Conservation (phyloP, 1,140 invertebrate genomes). For the Aphelinus atriplicis region DNA sequence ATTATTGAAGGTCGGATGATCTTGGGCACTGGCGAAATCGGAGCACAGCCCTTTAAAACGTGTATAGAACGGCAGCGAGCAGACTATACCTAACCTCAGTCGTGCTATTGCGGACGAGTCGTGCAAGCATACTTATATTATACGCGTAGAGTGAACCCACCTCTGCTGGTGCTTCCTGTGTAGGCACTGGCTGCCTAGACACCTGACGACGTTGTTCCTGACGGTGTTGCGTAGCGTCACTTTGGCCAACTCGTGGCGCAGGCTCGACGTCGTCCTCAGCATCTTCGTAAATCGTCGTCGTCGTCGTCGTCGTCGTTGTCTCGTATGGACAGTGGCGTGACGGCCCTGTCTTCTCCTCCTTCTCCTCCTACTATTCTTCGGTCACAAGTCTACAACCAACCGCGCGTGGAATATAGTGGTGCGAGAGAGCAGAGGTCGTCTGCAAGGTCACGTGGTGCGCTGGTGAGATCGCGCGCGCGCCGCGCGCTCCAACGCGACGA, state of each 20-base stretch:
- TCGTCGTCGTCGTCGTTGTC: conserved; percentile 38
- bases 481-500: too few relatives aligned
- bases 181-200: conserved; percentile 70
- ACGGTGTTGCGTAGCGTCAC: conserved; percentile 69
- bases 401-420: conserved; percentile 30
- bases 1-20: too few relatives aligned
- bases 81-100: too few relatives aligned
- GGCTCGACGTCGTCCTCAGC: conserved; percentile 65
- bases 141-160: conserved; percentile 52
- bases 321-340: neutral
- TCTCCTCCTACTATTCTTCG: neutral
- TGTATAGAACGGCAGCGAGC: too few relatives aligned
- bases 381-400: conserved; percentile 30
- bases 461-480: neutral
- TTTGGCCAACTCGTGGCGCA: conserved; percentile 73
- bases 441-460: conserved; percentile 57
- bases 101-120: too few relatives aligned
- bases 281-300: conserved; percentile 32
- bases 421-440: conserved; percentile 43
- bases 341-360: too few relatives aligned
- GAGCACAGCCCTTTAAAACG: too few relatives aligned
- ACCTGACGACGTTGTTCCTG: conserved; percentile 69
- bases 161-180: conserved; percentile 72
- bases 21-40: too few relatives aligned
- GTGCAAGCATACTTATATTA: too few relatives aligned